These are phyloP conservation scores for Sarcoramphus papa DNA, from an alignment of 2,797 vertebrate genomes.

Conservation along the genomic window DNA sequence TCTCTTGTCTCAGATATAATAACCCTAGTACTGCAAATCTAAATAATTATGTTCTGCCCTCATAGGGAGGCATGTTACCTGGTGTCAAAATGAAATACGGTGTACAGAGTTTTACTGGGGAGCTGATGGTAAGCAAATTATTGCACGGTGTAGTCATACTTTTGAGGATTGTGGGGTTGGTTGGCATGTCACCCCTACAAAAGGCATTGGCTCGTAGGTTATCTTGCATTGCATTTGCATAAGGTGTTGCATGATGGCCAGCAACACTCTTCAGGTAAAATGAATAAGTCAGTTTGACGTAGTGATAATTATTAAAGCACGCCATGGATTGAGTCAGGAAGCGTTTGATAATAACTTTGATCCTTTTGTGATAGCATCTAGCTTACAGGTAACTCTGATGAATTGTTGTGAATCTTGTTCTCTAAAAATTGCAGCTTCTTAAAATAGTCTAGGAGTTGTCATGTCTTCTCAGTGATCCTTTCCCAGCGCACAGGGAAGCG, in stretches of 20 bases:
- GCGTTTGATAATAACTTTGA: neutral
- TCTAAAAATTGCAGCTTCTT: neutral
- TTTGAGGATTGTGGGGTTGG: fast-evolving
- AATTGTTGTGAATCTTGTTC: neutral
- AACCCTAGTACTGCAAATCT: neutral
- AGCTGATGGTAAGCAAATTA: neutral
- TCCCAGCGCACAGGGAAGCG: fast-evolving
- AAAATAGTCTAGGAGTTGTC: neutral
- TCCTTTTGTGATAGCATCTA: neutral
- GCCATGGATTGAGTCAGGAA: neutral
- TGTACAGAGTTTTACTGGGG: fast-evolving
- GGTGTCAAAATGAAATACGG: fast-evolving
- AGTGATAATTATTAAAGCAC: neutral
- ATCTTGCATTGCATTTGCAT: fast-evolving
- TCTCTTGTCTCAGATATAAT: neutral
- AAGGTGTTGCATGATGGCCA: neutral
- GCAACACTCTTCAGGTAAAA: neutral
- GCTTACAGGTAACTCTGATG: neutral
- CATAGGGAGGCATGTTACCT: fast-evolving
- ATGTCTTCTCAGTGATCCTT: fast-evolving
- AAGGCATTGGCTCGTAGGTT: fast-evolving
- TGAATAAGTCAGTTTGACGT: fast-evolving
- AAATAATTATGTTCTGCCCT: neutral
- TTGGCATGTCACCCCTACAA: neutral
- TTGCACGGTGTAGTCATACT: fast-evolving